Percentiles rank a stretch among this genome's conserved stretches.
phyloP scores from a whole-genome alignment of 2,888 invertebrate species.

The Chromoteleia sp. region DNA sequence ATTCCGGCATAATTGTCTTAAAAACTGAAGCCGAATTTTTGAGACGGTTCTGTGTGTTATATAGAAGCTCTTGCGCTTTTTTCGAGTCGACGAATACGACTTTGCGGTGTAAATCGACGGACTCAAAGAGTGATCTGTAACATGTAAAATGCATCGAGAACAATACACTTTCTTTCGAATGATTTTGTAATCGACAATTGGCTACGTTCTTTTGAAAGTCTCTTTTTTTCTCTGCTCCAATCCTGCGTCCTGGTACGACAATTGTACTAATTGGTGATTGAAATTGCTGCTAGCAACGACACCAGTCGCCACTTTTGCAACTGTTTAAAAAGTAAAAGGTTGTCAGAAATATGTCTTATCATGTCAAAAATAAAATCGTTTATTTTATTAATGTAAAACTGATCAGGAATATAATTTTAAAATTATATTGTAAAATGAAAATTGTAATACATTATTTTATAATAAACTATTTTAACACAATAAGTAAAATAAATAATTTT shows the following conservation, averaged over 20 bases:
- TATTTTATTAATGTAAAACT: no score
- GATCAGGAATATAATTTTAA: no score
- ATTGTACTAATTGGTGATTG: no score
- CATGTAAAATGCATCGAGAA: conserved; percentile 10
- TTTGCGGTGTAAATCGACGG: conserved; percentile 15
- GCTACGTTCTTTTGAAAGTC: neutral
- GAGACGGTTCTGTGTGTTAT: neutral
- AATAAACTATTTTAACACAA: no score
- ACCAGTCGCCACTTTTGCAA: no score
- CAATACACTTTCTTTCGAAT: conserved; percentile 16
- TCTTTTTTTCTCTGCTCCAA: neutral
- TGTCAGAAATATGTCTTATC: no score
- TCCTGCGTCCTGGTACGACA: neutral
- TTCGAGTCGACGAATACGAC: neutral
- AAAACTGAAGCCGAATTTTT: neutral
- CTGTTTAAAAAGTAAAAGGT: no score
- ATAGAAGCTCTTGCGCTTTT: neutral
- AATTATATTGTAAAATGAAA: no score
- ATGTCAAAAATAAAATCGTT: no score
- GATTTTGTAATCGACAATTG: conserved; percentile 10
- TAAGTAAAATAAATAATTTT: no score
- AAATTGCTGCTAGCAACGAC: no score
- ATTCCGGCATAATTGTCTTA: conserved; percentile 2
- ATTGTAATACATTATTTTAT: no score
- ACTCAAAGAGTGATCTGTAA: conserved; percentile 1